Conservation (phyloP, 2,113 vertebrate genomes). For the Elephantulus edwardii region DNA sequence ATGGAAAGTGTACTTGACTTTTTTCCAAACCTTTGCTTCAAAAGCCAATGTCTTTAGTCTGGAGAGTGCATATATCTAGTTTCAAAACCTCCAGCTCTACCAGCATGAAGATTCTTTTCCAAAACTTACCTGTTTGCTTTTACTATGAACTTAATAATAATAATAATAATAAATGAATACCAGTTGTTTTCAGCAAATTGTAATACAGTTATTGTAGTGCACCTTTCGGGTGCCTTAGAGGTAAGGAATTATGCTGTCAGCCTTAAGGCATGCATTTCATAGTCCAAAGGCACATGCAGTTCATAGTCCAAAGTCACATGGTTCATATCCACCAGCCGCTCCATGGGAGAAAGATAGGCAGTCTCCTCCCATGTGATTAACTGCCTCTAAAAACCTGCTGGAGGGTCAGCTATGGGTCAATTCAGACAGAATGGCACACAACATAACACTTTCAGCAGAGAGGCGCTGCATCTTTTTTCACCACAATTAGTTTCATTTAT, state of each 20-base stretch:
- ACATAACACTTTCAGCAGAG: too few relatives aligned
- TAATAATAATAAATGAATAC: constrained; percentile 44
- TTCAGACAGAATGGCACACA: too few relatives aligned
- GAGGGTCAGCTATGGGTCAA: too few relatives aligned
- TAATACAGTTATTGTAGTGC: background rate
- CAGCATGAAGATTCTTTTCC: constrained; percentile 56
- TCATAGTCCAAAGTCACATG: too few relatives aligned
- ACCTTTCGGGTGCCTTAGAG: too few relatives aligned
- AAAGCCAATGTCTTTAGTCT: background rate
- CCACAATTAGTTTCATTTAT: background rate
- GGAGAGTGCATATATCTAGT: constrained; percentile 49
- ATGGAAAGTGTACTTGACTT: background rate
- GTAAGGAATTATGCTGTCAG: too few relatives aligned
- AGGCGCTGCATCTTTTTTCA: fast-evolving
- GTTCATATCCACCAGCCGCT: too few relatives aligned
- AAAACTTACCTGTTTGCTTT: constrained; percentile 50
- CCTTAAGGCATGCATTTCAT: too few relatives aligned
- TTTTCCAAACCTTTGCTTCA: background rate
- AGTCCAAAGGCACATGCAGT: too few relatives aligned
- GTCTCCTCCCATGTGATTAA: too few relatives aligned
- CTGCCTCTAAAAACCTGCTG: too few relatives aligned
- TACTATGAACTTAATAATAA: constrained; percentile 12
- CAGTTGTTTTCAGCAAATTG: constrained; percentile 26
- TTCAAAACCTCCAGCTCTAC: constrained; percentile 50
- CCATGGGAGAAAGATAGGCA: too few relatives aligned